Evolutionary conservation across 2,113 vertebrate genomes (phyloP).

Genomic region (Oceanites oceanicus): DNA sequence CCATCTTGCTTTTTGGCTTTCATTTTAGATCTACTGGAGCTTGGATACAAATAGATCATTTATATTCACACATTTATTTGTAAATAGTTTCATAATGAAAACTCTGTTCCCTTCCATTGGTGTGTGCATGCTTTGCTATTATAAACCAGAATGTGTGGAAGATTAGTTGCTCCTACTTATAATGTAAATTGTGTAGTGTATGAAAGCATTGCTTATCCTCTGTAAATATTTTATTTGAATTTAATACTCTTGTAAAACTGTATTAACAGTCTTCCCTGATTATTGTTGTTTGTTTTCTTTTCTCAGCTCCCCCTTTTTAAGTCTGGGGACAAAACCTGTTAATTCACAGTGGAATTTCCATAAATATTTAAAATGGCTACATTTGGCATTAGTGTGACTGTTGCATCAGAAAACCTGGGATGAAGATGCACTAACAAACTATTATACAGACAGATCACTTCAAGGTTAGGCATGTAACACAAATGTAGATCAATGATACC

Average conservation of each 20-base stretch:
- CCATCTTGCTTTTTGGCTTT: slow-evolving; percentile 60
- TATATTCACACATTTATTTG: slow-evolving; percentile 70
- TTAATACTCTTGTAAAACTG: slow-evolving; percentile 60
- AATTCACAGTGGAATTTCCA: neutral
- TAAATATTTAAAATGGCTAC: neutral
- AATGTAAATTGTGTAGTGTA: slow-evolving; percentile 56
- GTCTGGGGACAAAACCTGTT: neutral
- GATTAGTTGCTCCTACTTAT: slow-evolving; percentile 62
- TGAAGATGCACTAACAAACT: neutral
- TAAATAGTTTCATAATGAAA: slow-evolving; percentile 71
- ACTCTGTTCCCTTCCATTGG: slow-evolving; percentile 13
- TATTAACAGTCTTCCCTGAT: slow-evolving; percentile 38
- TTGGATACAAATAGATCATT: slow-evolving; percentile 68
- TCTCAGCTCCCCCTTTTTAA: neutral
- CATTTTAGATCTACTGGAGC: slow-evolving; percentile 56
- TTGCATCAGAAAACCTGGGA: neutral
- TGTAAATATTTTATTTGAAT: slow-evolving; percentile 70
- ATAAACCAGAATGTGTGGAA: slow-evolving; percentile 54
- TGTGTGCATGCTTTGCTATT: slow-evolving; percentile 1
- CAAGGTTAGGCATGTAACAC: neutral
- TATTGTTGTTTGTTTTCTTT: slow-evolving; percentile 24
- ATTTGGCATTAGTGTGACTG: neutral
- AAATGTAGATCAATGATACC: fast-evolving
- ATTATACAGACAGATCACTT: neutral
- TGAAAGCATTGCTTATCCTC: slow-evolving; percentile 35